Evolutionary conservation across 1,140 invertebrate species (phyloP).

Genomic region (Heliconius eleuchia): DNA sequence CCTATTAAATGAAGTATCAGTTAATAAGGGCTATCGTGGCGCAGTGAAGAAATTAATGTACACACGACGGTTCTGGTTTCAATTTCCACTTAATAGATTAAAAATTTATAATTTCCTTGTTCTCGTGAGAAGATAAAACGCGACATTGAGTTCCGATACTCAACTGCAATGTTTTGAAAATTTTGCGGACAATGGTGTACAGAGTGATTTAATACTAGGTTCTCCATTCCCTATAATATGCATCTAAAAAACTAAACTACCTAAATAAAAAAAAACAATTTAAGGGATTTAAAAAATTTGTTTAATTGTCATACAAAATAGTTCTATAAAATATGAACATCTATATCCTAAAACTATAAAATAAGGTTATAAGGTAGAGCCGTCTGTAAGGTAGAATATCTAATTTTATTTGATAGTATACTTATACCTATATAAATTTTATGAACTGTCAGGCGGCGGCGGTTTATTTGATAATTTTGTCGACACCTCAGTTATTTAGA

Average conservation of each 20-base stretch:
- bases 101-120: too few relatives aligned
- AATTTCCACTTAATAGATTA: too few relatives aligned
- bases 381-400: conserved; percentile 7
- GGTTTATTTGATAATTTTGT: conserved; percentile 39
- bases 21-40: background rate
- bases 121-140: too few relatives aligned
- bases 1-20: too few relatives aligned
- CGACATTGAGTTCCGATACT: too few relatives aligned
- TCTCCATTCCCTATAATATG: too few relatives aligned
- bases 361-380: background rate
- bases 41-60: too few relatives aligned
- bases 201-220: too few relatives aligned
- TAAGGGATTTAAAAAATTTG: background rate
- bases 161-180: too few relatives aligned
- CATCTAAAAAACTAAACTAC: too few relatives aligned
- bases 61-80: too few relatives aligned
- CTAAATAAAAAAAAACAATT: background rate
- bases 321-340: conserved; percentile 16
- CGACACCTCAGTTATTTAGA: conserved; percentile 36
- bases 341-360: conserved; percentile 16
- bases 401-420: conserved; percentile 33
- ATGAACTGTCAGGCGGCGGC: conserved; percentile 36
- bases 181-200: too few relatives aligned
- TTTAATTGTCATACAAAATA: background rate
- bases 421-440: conserved; percentile 29